phyloP scores from a whole-genome alignment of 2,797 vertebrate species.

The Onychomys leucogaster region DNA sequence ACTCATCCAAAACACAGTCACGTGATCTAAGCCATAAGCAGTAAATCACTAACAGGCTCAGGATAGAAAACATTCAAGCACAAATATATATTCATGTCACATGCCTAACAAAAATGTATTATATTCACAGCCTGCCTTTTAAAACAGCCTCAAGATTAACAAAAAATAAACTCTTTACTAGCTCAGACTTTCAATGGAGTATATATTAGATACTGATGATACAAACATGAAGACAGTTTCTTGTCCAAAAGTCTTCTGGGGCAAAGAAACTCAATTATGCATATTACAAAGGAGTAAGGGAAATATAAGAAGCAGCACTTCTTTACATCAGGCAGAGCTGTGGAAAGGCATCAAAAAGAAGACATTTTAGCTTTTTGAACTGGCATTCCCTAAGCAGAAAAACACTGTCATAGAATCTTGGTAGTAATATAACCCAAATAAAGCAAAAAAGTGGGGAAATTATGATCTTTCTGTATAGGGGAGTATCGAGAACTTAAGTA shows the following conservation, averaged over 20 bases:
- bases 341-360: neutral
- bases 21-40: slow-evolving; percentile 6
- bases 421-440: neutral
- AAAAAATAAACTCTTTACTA: slow-evolving; percentile 47
- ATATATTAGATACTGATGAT: neutral
- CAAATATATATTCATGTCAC: neutral
- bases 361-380: slow-evolving; percentile 24
- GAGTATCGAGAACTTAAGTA: neutral
- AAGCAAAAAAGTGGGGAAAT: neutral
- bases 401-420: neutral
- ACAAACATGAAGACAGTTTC: slow-evolving; percentile 34
- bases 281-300: neutral
- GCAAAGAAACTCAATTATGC: slow-evolving; percentile 28
- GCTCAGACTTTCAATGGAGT: neutral
- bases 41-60: slow-evolving; percentile 43
- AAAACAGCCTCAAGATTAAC: slow-evolving; percentile 51
- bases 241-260: neutral
- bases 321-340: slow-evolving; percentile 18
- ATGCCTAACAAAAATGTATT: slow-evolving; percentile 33
- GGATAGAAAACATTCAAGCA: slow-evolving; percentile 19
- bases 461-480: neutral
- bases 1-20: slow-evolving; percentile 63
- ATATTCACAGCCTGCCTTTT: slow-evolving; percentile 7
- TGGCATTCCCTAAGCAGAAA: slow-evolving; percentile 31
- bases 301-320: neutral